Conservation (phyloP, 1,140 invertebrate genomes). For the Zophobas atratus region DNA sequence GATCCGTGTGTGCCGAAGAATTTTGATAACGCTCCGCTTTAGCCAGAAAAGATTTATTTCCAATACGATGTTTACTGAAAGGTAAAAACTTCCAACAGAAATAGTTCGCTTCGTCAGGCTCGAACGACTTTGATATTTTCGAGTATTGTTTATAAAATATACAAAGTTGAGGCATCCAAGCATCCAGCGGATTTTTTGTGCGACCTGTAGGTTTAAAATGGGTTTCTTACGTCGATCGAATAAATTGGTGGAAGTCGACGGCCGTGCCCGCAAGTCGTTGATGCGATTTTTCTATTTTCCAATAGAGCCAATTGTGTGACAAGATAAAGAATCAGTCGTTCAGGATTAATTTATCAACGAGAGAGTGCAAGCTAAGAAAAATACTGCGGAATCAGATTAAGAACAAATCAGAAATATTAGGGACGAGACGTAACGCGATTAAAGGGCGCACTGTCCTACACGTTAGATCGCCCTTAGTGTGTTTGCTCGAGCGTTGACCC, state of each 20-base stretch:
- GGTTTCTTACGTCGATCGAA: background rate
- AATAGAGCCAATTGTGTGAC: slow-evolving; percentile 8
- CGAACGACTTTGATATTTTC: background rate
- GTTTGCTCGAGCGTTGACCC: slow-evolving; percentile 10
- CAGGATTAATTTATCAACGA: slow-evolving; percentile 26
- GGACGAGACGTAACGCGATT: slow-evolving; percentile 21
- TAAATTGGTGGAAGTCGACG: background rate
- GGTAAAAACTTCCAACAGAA: background rate
- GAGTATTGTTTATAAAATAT: background rate
- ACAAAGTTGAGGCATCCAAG: background rate
- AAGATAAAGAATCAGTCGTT: slow-evolving; percentile 29
- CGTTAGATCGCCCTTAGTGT: background rate
- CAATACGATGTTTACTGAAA: slow-evolving; percentile 20
- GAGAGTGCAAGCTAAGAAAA: background rate
- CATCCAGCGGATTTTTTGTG: background rate
- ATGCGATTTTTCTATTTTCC: slow-evolving; percentile 10
- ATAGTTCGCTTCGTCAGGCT: slow-evolving; percentile 7
- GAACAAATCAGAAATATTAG: slow-evolving; percentile 46
- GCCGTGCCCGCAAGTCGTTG: background rate
- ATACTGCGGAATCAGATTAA: slow-evolving; percentile 41
- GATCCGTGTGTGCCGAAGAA: slow-evolving; percentile 16
- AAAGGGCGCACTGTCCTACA: background rate
- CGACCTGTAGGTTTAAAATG: background rate
- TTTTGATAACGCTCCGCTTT: slow-evolving; percentile 13
- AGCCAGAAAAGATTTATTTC: slow-evolving; percentile 27